Base-by-base conservation (phyloP, 2,113 vertebrate species). In the Dissostichus mawsoni region DNA sequence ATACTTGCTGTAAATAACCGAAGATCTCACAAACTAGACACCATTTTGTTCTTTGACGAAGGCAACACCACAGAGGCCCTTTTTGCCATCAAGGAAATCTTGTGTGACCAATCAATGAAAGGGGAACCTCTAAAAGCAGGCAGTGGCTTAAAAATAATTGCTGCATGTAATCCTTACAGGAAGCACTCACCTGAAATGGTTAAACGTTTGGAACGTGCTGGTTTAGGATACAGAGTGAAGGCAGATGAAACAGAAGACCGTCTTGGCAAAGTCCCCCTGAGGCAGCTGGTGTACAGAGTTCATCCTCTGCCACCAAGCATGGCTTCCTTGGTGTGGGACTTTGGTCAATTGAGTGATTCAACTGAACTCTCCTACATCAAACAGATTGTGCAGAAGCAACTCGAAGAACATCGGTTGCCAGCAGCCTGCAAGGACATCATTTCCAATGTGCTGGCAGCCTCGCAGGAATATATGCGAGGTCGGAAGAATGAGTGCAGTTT, bases 161-260 rank as follows among this genome's bases (percentile, higher is more conserved):
- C 95, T 74, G 94, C 95, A 64, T 96, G 96, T 86, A 96, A 96
- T 85, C 95, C 95, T 59, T 96, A 96, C 87, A 94, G 94, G 85
- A 95, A 85, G 63, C 95, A 95, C 80, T 92, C 91, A 12, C 53
- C 57, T 45, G 78, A 92, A 71, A 95, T 95, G 84, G 82, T 96
- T 57, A 7, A 94, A 33, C 94, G 94, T 11, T 84, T 96, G 72
- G 95, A 96, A 74, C 88, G 86, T 79, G 94, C 95, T 52, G 95
- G 96, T 11, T 80, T 96, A 68, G 96, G 95, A 25, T 96, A 96
- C 80, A 88, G 92, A 83, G 94, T 96, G 48, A 93, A 80, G 29
- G 95, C 93, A 65, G 78, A 92, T 47, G 91, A 96, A 81, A 96
- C 95, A 1, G 53, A 92, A 58, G 96, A 96, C 74, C 89, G 92